These are phyloP conservation scores for Glyptemys insculpta DNA, from an alignment of 2,797 vertebrate genomes.

Conservation along the genomic window DNA sequence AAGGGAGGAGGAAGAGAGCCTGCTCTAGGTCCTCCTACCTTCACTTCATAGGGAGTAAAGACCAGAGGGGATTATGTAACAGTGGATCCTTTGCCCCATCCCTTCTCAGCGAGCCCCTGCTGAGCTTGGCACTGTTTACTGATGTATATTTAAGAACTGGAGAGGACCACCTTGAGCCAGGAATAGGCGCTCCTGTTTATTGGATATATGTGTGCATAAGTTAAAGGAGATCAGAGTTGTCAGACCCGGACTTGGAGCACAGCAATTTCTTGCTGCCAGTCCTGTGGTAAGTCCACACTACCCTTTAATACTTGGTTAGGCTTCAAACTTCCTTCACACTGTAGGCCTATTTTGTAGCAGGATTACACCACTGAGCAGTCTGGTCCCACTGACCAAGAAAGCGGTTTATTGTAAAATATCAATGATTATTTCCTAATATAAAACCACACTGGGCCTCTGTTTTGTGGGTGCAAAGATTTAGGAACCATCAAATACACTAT, in stretches of 20 bases:
- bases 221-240: background rate
- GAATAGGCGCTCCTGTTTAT: background rate
- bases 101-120: background rate
- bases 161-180: background rate
- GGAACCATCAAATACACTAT: background rate
- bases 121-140: background rate
- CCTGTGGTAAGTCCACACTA: background rate
- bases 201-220: background rate
- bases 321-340: background rate
- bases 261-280: background rate
- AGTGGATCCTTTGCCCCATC: background rate
- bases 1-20: background rate
- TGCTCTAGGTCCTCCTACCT: background rate
- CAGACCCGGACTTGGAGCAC: background rate
- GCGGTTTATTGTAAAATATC: background rate
- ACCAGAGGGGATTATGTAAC: background rate
- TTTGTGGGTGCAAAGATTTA: background rate
- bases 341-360: background rate
- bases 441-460: background rate
- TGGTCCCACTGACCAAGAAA: background rate
- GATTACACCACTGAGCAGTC: background rate
- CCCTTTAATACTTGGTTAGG: background rate
- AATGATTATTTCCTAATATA: background rate
- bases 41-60: background rate
- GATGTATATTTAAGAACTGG: background rate